Evolutionary conservation across 1,140 invertebrate species (phyloP).

Genomic region (Eumeta japonica): DNA sequence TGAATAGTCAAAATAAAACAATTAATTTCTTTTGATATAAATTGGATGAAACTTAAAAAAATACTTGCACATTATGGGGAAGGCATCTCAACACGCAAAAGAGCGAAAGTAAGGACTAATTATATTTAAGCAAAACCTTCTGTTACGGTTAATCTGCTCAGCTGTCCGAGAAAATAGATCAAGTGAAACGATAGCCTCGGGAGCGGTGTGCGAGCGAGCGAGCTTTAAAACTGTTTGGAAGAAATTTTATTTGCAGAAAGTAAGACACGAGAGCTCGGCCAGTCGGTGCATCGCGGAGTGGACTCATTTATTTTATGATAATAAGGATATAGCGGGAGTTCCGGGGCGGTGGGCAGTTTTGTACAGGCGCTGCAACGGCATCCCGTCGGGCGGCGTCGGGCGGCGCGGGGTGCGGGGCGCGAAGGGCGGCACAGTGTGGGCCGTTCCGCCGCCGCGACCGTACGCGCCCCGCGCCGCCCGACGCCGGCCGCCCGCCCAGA

Average conservation of each 20-base stretch:
- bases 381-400: constrained; percentile 25
- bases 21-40: too few species aligned
- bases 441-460: constrained; percentile 32
- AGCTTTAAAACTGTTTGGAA: neutral
- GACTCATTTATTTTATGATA: constrained; percentile 43
- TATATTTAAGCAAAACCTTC: too few species aligned
- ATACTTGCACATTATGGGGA: too few species aligned
- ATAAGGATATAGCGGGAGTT: constrained; percentile 39
- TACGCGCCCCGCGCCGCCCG: constrained; percentile 29
- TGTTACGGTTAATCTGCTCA: too few species aligned
- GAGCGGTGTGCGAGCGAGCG: too few species aligned
- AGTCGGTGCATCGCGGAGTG: constrained; percentile 26
- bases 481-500: constrained; percentile 10
- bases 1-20: too few species aligned
- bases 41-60: too few species aligned
- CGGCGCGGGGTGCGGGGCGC: constrained; percentile 12
- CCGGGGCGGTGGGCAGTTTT: constrained; percentile 32
- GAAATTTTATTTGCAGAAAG: neutral
- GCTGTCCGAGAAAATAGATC: constrained; percentile 10
- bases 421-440: constrained; percentile 28
- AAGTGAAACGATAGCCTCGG: constrained; percentile 10
- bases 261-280: constrained; percentile 10
- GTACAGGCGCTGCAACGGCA: constrained; percentile 11
- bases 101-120: too few species aligned
- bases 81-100: too few species aligned